A percentile compares a stretch with the other conserved stretches of the same genome.
These are phyloP conservation scores for Tetragnatha montana DNA, from an alignment of 2,888 invertebrate genomes.

Conservation along the genomic window DNA sequence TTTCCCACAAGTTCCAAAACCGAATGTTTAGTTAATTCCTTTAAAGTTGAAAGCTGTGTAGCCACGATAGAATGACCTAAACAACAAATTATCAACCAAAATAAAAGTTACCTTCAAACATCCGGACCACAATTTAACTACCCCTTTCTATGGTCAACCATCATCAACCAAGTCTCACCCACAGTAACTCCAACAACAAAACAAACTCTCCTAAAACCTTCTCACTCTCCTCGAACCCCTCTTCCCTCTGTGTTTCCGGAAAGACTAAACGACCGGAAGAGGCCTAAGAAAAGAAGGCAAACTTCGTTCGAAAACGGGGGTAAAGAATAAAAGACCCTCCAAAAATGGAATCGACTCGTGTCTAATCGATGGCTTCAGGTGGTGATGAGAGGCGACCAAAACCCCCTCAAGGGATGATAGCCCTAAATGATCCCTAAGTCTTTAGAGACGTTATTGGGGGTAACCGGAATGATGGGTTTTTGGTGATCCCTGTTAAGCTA, in stretches of 20 bases:
- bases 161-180: too few species aligned
- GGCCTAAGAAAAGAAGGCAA: neutral
- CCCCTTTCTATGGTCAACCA: too few species aligned
- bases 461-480: neutral
- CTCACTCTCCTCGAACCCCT: neutral
- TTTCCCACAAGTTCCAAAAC: too few species aligned
- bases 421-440: neutral
- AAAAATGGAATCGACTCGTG: constrained; percentile 26
- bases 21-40: too few species aligned
- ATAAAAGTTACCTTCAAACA: too few species aligned
- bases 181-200: too few species aligned
- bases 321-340: neutral
- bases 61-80: too few species aligned
- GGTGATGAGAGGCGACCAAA: neutral
- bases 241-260: neutral
- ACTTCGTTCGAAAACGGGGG: neutral
- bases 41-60: too few species aligned
- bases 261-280: constrained; percentile 43
- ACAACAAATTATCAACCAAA: too few species aligned
- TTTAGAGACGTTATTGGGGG: neutral
- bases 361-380: constrained; percentile 24
- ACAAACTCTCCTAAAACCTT: too few species aligned
- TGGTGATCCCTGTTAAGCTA: too few species aligned
- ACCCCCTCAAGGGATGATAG: neutral
- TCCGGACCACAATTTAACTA: too few species aligned